Percentiles rank a stretch among this genome's conserved stretches.
Conservation (phyloP, 2,113 vertebrate species). For the Dipodomys stephensi region DNA sequence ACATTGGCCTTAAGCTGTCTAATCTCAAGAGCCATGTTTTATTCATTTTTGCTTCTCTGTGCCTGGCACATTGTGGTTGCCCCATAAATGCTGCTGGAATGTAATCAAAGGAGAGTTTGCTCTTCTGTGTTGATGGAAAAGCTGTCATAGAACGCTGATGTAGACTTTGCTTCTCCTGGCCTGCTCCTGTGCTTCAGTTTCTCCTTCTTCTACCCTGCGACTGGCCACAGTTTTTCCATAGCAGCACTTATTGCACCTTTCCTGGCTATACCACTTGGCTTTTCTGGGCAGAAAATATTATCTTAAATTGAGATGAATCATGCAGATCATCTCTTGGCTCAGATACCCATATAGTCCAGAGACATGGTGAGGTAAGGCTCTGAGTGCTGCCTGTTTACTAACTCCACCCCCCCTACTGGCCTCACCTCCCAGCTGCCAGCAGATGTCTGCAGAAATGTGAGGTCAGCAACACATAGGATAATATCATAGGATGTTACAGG, state of each 20-base stretch:
- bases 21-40: background rate
- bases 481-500: background rate
- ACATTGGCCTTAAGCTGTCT: background rate
- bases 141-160: background rate
- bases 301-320: background rate
- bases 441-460: background rate
- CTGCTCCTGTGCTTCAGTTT: background rate
- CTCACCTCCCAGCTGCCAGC: background rate
- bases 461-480: background rate
- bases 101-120: background rate
- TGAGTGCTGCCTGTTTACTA: background rate
- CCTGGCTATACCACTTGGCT: background rate
- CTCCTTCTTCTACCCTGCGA: background rate
- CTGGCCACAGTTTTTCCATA: background rate
- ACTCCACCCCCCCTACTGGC: background rate
- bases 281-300: background rate
- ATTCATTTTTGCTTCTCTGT: background rate
- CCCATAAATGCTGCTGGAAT: background rate
- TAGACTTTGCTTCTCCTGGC: background rate
- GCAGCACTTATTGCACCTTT: background rate
- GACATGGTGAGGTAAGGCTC: background rate
- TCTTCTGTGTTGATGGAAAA: background rate
- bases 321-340: background rate
- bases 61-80: background rate
- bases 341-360: slow-evolving; percentile 21